These are phyloP conservation scores for Cottoperca gobio DNA, from an alignment of 2,797 vertebrate species.

Conservation along the genomic window DNA sequence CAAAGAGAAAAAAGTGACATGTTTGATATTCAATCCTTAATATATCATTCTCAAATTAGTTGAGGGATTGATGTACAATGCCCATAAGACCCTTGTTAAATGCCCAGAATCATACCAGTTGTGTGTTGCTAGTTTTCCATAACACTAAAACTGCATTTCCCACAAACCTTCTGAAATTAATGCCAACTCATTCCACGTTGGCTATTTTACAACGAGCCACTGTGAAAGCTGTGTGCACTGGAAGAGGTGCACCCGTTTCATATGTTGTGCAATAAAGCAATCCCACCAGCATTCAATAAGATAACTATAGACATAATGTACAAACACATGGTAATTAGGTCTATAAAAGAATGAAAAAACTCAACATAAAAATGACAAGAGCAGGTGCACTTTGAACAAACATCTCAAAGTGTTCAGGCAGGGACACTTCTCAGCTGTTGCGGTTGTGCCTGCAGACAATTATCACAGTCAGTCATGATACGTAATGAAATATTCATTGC, in stretches of 20 bases:
- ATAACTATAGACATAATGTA: neutral
- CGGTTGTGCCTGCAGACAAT: constrained; percentile 39
- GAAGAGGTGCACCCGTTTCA: neutral
- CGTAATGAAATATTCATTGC: constrained; percentile 63
- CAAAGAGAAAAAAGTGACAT: constrained; percentile 19
- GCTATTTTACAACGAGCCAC: constrained; percentile 10
- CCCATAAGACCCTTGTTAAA: neutral
- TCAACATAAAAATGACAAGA: neutral
- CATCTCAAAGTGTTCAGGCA: constrained; percentile 22
- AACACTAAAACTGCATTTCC: constrained; percentile 22
- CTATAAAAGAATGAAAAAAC: constrained; percentile 8
- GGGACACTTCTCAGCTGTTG: constrained; percentile 45
- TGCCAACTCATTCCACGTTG: neutral
- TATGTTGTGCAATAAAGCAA: constrained; percentile 5
- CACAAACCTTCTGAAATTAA: constrained; percentile 14
- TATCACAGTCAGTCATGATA: constrained; percentile 43
- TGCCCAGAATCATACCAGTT: constrained; percentile 4
- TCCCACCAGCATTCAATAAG: neutral
- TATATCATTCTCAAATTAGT: constrained; percentile 33
- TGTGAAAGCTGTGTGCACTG: neutral
- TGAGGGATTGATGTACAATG: constrained; percentile 11
- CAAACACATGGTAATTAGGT: neutral
- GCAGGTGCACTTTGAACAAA: constrained; percentile 12
- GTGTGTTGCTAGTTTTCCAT: constrained; percentile 11
- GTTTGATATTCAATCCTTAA: constrained; percentile 32